phyloP scores from a whole-genome alignment of 2,113 vertebrate genomes.

The Anolis carolinensis region DNA sequence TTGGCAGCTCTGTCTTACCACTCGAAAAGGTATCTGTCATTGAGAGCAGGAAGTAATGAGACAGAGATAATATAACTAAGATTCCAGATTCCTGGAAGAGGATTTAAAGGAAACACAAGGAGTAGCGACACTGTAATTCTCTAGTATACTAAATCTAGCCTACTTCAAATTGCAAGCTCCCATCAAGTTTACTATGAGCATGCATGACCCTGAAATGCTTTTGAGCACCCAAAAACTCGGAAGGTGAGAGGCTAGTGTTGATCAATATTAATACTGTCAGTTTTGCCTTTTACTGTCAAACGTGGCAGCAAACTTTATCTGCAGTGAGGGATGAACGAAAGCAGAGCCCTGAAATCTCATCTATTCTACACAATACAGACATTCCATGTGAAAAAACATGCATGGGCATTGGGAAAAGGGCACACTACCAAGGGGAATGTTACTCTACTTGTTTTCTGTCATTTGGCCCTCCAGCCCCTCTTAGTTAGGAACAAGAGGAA shows the following conservation, averaged over 20 bases:
- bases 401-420: neutral
- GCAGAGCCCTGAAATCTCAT: neutral
- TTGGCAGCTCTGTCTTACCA: neutral
- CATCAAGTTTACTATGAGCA: neutral
- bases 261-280: conserved; percentile 20
- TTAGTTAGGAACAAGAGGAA: neutral
- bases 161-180: neutral
- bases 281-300: neutral
- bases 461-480: neutral
- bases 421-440: neutral
- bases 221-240: neutral
- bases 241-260: neutral
- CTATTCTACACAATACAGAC: conserved; percentile 22
- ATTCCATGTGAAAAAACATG: neutral
- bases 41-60: neutral
- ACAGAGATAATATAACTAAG: neutral
- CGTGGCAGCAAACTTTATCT: neutral
- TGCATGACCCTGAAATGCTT: too few species aligned
- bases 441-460: conserved; percentile 4
- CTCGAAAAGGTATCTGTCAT: neutral
- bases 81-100: neutral
- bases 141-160: neutral
- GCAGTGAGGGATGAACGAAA: neutral
- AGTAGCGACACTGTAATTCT: conserved; percentile 8
- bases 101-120: neutral